A percentile compares a stretch with the other conserved stretches of the same genome.
Conservation (phyloP, 2,797 vertebrate species). For the Phataginus tetradactyla region DNA sequence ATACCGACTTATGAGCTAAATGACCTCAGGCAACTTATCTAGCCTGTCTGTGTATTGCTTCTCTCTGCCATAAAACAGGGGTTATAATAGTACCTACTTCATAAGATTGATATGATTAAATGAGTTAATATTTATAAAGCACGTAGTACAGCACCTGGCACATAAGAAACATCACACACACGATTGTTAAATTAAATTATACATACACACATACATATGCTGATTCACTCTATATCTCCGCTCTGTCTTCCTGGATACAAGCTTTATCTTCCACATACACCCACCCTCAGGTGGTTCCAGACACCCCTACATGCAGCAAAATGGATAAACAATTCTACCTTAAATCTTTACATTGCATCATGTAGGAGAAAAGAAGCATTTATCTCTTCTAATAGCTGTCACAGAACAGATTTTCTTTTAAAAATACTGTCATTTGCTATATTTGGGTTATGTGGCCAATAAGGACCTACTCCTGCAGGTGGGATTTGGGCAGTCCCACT, state of each 20-base stretch:
- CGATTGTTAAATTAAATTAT: not conserved
- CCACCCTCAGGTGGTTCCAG: not conserved
- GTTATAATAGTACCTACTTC: not conserved
- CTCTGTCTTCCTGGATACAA: not conserved
- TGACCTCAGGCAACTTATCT: not conserved
- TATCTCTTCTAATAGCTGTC: not conserved
- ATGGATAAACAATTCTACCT: not conserved
- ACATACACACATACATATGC: not conserved
- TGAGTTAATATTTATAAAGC: conserved; percentile 58
- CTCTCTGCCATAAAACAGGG: not conserved
- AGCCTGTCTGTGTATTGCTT: not conserved
- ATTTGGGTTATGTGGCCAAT: not conserved
- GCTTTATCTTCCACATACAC: not conserved
- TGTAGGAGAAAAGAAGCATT: not conserved
- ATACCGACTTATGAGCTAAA: not conserved
- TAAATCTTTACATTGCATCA: not conserved
- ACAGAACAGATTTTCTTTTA: not conserved
- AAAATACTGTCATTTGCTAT: not conserved
- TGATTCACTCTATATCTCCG: not conserved
- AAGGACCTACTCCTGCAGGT: not conserved
- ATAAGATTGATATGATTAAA: conserved; percentile 34
- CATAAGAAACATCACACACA: not conserved
- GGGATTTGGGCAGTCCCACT: not conserved
- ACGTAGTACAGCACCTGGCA: not conserved
- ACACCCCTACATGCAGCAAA: not conserved